Percentiles rank a stretch among this genome's conserved stretches.
These are phyloP conservation scores for Dinomys branickii DNA, from an alignment of 2,113 vertebrate species.

Conservation along the genomic window DNA sequence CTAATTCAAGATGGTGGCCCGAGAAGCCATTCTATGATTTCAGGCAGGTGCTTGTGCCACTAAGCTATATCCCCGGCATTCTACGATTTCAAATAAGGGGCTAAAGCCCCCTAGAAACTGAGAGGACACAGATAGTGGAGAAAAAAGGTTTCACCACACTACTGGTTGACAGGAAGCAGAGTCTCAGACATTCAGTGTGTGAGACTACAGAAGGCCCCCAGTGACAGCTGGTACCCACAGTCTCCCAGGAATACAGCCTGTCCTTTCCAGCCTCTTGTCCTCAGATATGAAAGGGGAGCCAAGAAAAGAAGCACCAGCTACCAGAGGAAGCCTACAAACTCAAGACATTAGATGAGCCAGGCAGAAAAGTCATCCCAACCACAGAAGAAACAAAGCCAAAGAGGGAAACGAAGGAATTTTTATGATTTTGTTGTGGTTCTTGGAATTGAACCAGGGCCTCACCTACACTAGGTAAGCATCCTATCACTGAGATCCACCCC, in stretches of 20 bases:
- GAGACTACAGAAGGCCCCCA: not conserved
- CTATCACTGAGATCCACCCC: not conserved
- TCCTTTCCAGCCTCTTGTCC: not conserved
- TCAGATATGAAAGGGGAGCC: not conserved
- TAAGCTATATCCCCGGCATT: too few species aligned
- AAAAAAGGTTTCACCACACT: not conserved
- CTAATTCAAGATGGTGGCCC: not conserved
- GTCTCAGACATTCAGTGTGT: too few species aligned
- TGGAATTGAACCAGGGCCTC: not conserved
- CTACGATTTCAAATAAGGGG: not conserved
- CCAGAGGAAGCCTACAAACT: not conserved
- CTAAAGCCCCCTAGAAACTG: not conserved
- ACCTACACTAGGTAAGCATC: not conserved
- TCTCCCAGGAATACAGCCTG: not conserved
- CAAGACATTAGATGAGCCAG: not conserved
- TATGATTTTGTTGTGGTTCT: not conserved
- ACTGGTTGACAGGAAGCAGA: not conserved
- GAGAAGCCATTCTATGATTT: not conserved
- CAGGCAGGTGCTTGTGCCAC: too few species aligned
- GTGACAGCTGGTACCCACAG: not conserved
- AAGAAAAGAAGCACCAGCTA: not conserved
- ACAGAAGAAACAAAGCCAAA: not conserved
- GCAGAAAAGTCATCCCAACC: not conserved
- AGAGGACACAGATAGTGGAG: not conserved
- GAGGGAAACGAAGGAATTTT: not conserved